Percentiles rank a stretch among this genome's conserved stretches.
Conservation (phyloP, 2,113 vertebrate genomes). For the Arvicanthis niloticus region DNA sequence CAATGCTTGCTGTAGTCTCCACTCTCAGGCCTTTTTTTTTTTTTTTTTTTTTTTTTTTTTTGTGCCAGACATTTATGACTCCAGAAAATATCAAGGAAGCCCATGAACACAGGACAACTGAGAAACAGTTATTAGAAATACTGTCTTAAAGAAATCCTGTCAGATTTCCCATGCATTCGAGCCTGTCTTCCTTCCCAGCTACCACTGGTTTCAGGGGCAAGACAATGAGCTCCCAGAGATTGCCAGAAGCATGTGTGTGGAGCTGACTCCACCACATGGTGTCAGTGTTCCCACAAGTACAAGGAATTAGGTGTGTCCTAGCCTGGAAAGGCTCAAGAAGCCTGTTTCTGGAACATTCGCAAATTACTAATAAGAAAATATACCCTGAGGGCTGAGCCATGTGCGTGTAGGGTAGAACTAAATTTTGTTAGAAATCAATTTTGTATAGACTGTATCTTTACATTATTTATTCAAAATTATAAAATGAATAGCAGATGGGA, state of each 20-base stretch:
- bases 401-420: conserved; percentile 62
- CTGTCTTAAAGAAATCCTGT: background rate
- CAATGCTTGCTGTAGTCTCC: background rate
- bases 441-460: conserved; percentile 63
- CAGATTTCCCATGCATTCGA: background rate
- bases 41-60: background rate
- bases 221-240: rapidly evolving
- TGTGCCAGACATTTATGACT: background rate
- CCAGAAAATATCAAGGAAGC: background rate
- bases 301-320: background rate
- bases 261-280: conserved; percentile 74
- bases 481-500: background rate
- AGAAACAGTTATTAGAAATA: background rate
- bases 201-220: rapidly evolving
- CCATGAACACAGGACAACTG: background rate
- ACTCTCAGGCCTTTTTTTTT: background rate
- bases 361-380: conserved; percentile 66
- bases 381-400: conserved; percentile 48
- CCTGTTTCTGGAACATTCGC: conserved; percentile 68
- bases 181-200: background rate
- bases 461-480: no score
- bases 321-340: conserved; percentile 48
- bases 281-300: conserved; percentile 76
- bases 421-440: conserved; percentile 77
- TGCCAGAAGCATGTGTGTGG: background rate